These are phyloP conservation scores for Pelusios castaneus DNA, from an alignment of 2,113 vertebrate species.

Conservation along the genomic window DNA sequence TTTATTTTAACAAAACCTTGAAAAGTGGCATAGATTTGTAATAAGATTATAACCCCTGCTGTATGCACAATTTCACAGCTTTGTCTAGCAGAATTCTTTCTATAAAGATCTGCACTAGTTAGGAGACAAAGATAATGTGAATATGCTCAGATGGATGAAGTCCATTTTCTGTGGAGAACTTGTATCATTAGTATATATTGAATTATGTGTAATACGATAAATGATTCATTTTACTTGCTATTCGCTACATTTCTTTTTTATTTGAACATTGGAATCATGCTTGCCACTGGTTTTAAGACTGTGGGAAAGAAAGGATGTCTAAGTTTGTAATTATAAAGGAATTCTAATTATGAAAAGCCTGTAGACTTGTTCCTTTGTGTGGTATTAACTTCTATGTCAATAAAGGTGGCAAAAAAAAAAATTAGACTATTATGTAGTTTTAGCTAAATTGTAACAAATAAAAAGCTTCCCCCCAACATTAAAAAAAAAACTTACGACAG, in stretches of 20 bases:
- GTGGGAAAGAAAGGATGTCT: neutral
- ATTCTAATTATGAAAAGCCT: neutral
- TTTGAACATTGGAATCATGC: neutral
- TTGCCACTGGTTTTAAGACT: constrained; percentile 3
- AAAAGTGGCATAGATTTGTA: neutral
- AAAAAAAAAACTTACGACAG: neutral
- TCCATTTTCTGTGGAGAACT: constrained; percentile 42
- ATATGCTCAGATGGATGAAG: constrained; percentile 25
- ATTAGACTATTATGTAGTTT: neutral
- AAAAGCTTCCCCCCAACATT: neutral
- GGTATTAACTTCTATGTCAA: neutral
- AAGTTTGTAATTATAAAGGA: neutral
- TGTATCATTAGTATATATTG: constrained; percentile 37
- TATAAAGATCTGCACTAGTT: constrained; percentile 23
- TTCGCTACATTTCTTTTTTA: constrained; percentile 28
- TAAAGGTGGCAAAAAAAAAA: neutral
- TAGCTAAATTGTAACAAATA: neutral
- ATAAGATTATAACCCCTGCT: neutral
- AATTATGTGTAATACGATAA: constrained; percentile 24
- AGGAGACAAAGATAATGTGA: constrained; percentile 1
- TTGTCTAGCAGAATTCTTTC: constrained; percentile 4
- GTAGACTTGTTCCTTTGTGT: neutral
- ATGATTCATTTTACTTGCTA: constrained; percentile 54
- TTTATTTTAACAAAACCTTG: neutral
- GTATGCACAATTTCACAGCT: neutral